phyloP scores from a whole-genome alignment of 1,140 invertebrate species.

The Drosophila micromelanica region DNA sequence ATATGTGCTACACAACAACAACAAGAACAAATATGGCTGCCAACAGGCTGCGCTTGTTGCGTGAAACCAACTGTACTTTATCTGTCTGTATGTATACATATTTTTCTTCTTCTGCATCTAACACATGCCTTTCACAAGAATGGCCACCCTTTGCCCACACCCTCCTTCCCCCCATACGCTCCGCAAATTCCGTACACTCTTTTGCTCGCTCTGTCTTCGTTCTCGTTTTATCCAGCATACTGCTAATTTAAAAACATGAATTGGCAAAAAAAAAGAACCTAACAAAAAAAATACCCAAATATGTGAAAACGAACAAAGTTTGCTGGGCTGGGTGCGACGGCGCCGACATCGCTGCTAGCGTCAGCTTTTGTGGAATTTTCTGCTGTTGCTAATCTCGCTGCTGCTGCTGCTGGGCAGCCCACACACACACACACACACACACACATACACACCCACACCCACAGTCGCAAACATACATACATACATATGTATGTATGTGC shows the following conservation, averaged over 20 bases:
- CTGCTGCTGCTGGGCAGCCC: conserved; percentile 16
- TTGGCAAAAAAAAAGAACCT: conserved; percentile 52
- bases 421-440: conserved; percentile 12
- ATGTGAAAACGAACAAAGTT: conserved; percentile 43
- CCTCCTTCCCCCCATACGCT: not conserved
- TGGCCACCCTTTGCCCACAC: conserved; percentile 17
- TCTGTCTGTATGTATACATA: not conserved
- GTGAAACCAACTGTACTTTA: conserved; percentile 28
- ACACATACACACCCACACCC: not conserved
- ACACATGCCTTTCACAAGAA: conserved; percentile 15
- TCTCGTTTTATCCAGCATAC: conserved; percentile 35
- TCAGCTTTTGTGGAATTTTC: conserved; percentile 55
- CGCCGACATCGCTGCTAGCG: conserved; percentile 39
- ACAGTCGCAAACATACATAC: not conserved
- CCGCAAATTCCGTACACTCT: conserved; percentile 5
- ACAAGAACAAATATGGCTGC: conserved; percentile 22
- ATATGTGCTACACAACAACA: not conserved
- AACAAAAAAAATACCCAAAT: conserved; percentile 21
- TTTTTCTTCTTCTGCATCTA: conserved; percentile 5
- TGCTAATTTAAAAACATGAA: conserved; percentile 73
- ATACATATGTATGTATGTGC: not conserved
- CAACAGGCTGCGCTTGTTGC: conserved; percentile 15
- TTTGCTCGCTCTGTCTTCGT: conserved; percentile 3
- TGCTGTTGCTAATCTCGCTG: conserved; percentile 55
- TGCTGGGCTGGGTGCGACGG: conserved; percentile 45